Percentiles rank a stretch among this genome's conserved stretches.
Conservation (phyloP, 2,113 vertebrate species). For the Hippocampus mohnikei region DNA sequence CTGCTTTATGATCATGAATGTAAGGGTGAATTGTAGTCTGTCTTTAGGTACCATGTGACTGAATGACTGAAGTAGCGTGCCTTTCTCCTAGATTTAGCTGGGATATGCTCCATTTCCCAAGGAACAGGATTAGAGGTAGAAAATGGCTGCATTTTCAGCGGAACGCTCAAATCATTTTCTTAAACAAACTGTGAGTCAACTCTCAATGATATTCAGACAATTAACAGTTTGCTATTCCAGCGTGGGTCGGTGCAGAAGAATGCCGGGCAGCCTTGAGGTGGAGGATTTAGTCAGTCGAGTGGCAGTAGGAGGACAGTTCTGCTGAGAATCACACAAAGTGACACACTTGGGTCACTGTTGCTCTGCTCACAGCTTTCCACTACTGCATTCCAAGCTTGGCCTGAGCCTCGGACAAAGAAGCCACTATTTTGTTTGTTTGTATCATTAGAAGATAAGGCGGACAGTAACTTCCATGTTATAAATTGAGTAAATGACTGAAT, state of each 20-base stretch:
- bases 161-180: background rate
- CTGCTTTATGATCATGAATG: background rate
- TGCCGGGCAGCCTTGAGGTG: slow-evolving; percentile 35
- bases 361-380: slow-evolving; percentile 32
- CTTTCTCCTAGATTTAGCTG: background rate
- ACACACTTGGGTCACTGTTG: slow-evolving; percentile 57
- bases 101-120: background rate
- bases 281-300: slow-evolving; percentile 49
- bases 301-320: slow-evolving; percentile 62
- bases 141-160: background rate
- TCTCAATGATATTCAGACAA: background rate
- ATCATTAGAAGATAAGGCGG: slow-evolving; percentile 6
- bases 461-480: slow-evolving; percentile 4
- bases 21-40: background rate
- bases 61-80: background rate
- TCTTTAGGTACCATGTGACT: too few relatives aligned
- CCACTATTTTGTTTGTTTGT: slow-evolving; percentile 4
- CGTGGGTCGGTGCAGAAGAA: slow-evolving; percentile 32
- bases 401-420: slow-evolving; percentile 14
- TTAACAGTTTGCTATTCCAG: slow-evolving; percentile 24
- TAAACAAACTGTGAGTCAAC: background rate
- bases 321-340: slow-evolving; percentile 55
- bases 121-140: background rate
- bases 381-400: slow-evolving; percentile 42
- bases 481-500: background rate